Conservation (phyloP, 2,888 invertebrate genomes). For the Ellobium chinense region DNA sequence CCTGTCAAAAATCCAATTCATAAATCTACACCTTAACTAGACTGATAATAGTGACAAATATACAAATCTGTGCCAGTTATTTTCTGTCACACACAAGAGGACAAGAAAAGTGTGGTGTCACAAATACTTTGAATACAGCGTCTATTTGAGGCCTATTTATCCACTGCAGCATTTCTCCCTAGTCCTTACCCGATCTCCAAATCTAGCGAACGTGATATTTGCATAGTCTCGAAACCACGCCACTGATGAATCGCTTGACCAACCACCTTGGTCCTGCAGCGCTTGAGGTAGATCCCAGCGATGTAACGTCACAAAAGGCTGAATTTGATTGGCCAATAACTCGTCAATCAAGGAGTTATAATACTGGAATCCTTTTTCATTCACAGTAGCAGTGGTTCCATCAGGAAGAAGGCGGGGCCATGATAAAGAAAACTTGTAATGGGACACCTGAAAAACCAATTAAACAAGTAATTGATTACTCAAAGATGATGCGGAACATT, state of each 20-base stretch:
- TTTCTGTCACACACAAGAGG: too few species aligned
- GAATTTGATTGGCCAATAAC: conserved; percentile 82
- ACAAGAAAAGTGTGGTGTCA: too few species aligned
- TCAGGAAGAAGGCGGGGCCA: conserved; percentile 88
- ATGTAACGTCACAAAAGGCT: conserved; percentile 82
- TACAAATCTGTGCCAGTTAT: too few species aligned
- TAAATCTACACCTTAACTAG: too few species aligned
- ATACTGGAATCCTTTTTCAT: conserved; percentile 86
- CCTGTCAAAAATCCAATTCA: too few species aligned
- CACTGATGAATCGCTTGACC: conserved; percentile 64
- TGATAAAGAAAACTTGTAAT: conserved; percentile 80
- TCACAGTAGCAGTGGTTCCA: conserved; percentile 80
- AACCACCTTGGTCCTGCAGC: conserved; percentile 79
- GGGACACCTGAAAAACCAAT: conserved; percentile 77
- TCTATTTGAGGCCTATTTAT: too few species aligned
- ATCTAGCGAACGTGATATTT: conserved; percentile 71
- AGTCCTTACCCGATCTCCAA: conserved; percentile 75
- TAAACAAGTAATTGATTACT: too few species aligned
- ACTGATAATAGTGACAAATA: too few species aligned
- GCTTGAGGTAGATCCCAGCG: conserved; percentile 78
- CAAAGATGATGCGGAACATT: too few species aligned
- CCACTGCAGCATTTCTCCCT: too few species aligned
- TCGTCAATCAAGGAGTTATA: conserved; percentile 88
- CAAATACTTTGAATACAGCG: too few species aligned
- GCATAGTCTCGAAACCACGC: conserved; percentile 76